Evolutionary conservation across 2,797 vertebrate species (phyloP).

Genomic region (Lithobates pipiens): DNA sequence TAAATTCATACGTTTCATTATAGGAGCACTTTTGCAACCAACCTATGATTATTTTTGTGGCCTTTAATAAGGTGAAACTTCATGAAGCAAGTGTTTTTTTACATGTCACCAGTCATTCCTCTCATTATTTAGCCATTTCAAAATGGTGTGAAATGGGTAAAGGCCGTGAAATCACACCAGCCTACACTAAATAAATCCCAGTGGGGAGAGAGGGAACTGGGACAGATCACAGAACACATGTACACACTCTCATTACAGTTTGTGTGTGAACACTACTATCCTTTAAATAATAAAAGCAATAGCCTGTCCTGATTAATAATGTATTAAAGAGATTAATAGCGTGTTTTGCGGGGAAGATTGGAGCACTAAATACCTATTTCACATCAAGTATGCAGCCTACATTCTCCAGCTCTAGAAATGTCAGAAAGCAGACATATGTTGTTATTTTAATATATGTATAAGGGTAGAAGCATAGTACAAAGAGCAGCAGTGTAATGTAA

Average conservation of each 20-base stretch:
- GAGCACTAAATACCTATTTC: background rate
- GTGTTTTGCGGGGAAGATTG: background rate
- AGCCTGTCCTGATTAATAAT: constrained; percentile 28
- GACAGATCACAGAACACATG: constrained; percentile 12
- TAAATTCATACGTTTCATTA: no score
- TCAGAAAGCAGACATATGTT: background rate
- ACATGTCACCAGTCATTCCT: constrained; percentile 10
- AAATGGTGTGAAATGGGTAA: constrained; percentile 29
- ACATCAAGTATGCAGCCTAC: background rate
- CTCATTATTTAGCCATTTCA: background rate
- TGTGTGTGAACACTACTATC: background rate
- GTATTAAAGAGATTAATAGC: constrained; percentile 28
- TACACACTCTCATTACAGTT: constrained; percentile 7
- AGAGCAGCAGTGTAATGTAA: no score
- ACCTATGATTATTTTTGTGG: background rate
- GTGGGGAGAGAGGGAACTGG: background rate
- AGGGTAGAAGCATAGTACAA: no score
- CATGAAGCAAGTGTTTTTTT: background rate
- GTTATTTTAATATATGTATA: no score
- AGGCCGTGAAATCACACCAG: constrained; percentile 17
- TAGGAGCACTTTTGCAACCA: background rate
- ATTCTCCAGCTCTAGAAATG: background rate
- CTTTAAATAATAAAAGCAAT: constrained; percentile 5
- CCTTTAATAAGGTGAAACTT: background rate
- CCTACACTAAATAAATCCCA: constrained; percentile 34